Conservation (phyloP, 2,113 vertebrate genomes). For the Eonycteris spelaea region DNA sequence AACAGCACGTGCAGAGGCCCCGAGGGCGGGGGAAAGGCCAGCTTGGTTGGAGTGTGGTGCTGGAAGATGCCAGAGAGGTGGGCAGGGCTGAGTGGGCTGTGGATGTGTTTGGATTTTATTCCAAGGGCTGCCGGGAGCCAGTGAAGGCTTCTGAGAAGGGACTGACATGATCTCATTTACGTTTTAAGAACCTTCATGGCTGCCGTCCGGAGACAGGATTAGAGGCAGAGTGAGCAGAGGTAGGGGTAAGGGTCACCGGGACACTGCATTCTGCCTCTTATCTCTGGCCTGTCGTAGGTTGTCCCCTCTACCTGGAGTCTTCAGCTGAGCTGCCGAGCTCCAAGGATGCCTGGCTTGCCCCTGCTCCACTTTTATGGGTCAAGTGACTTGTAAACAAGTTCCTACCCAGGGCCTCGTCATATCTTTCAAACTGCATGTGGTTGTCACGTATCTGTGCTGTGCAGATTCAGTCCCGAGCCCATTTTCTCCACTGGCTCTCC, state of each 20-base stretch:
- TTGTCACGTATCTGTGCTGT: background rate
- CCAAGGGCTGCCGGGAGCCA: background rate
- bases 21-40: background rate
- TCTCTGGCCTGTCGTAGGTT: background rate
- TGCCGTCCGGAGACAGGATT: background rate
- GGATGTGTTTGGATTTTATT: background rate
- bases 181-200: background rate
- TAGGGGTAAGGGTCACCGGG: background rate
- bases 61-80: background rate
- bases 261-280: background rate
- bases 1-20: background rate
- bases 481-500: background rate
- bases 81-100: fast-evolving
- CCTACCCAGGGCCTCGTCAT: background rate
- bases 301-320: too few species aligned
- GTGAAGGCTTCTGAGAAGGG: background rate
- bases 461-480: background rate
- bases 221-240: background rate
- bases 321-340: background rate
- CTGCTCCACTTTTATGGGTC: background rate
- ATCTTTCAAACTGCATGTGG: background rate
- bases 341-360: background rate
- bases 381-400: background rate
- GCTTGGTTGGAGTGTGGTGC: background rate
- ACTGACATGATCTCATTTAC: background rate